A percentile compares a stretch with the other conserved stretches of the same genome.
Evolutionary conservation across 35 echinoderm and acorn worm genomes (phyloP).

Genomic region (Nesometra sesokonis): DNA sequence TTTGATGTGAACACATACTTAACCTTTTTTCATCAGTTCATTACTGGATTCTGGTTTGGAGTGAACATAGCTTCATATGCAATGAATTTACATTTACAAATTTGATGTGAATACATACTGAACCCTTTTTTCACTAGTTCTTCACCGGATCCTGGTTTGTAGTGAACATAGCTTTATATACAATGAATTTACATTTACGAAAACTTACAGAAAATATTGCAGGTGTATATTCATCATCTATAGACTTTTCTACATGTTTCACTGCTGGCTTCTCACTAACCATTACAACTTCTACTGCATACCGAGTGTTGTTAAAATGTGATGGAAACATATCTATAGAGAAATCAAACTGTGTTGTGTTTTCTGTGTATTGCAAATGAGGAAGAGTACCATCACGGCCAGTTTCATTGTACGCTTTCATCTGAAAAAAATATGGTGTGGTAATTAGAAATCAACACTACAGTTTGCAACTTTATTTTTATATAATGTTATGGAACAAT

Average conservation of each 20-base stretch:
- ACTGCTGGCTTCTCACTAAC: slow-evolving; percentile 7
- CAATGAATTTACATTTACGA: not conserved
- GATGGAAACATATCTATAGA: slow-evolving; percentile 21
- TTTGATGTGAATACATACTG: too few relatives aligned
- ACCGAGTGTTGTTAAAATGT: slow-evolving; percentile 17
- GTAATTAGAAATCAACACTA: too few relatives aligned
- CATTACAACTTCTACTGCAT: slow-evolving; percentile 34
- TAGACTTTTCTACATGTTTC: not conserved
- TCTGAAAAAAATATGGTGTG: slow-evolving; percentile 6
- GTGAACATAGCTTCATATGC: too few relatives aligned
- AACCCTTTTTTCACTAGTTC: too few relatives aligned
- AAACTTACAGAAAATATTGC: slow-evolving; percentile 37
- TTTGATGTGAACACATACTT: too few relatives aligned
- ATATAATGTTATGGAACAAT: too few relatives aligned
- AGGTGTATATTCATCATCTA: slow-evolving; percentile 75
- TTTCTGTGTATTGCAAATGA: slow-evolving; percentile 39
- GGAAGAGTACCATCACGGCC: slow-evolving; percentile 25
- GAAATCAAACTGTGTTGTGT: slow-evolving; percentile 53
- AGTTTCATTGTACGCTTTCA: slow-evolving; percentile 7
- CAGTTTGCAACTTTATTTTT: too few relatives aligned
- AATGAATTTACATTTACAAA: not conserved
- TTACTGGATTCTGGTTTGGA: too few relatives aligned
- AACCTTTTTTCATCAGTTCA: too few relatives aligned
- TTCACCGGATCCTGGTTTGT: too few relatives aligned
- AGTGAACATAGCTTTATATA: too few relatives aligned